These are phyloP conservation scores for Euphydryas editha DNA, from an alignment of 2,888 invertebrate genomes.

Conservation along the genomic window DNA sequence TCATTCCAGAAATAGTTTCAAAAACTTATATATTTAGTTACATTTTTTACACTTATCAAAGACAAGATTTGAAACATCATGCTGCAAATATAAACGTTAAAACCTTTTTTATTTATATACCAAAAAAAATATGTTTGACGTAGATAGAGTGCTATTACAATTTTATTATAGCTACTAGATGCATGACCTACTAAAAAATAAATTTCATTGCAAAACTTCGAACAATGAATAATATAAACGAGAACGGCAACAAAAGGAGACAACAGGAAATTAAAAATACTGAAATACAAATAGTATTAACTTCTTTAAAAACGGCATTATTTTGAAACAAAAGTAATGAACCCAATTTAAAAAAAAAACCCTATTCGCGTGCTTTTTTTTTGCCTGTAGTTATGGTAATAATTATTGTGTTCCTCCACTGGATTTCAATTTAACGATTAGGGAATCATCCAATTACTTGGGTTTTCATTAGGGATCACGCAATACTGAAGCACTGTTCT, in stretches of 20 bases:
- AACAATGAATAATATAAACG: background rate
- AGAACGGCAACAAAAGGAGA: slow-evolving; percentile 1
- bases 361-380: slow-evolving; percentile 33
- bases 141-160: no score
- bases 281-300: slow-evolving; percentile 39
- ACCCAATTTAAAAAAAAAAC: no score
- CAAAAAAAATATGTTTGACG: no score
- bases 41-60: no score
- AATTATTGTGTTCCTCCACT: slow-evolving; percentile 20
- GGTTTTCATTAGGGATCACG: slow-evolving; percentile 31
- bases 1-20: no score
- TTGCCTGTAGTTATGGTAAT: no score
- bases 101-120: no score
- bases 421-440: slow-evolving; percentile 26
- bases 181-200: background rate
- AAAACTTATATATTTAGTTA: no score
- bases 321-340: slow-evolving; percentile 44
- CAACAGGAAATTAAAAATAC: slow-evolving; percentile 37
- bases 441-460: slow-evolving; percentile 33
- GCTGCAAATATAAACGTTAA: no score
- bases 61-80: no score
- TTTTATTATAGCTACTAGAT: no score
- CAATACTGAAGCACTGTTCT: slow-evolving; percentile 16
- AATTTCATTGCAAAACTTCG: background rate
- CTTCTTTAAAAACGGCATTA: slow-evolving; percentile 38